Evolutionary conservation across 1,140 invertebrate species (phyloP), one percentile per base, ranked within the genome.

Genomic region (Coboldia fuscipes): DNA sequence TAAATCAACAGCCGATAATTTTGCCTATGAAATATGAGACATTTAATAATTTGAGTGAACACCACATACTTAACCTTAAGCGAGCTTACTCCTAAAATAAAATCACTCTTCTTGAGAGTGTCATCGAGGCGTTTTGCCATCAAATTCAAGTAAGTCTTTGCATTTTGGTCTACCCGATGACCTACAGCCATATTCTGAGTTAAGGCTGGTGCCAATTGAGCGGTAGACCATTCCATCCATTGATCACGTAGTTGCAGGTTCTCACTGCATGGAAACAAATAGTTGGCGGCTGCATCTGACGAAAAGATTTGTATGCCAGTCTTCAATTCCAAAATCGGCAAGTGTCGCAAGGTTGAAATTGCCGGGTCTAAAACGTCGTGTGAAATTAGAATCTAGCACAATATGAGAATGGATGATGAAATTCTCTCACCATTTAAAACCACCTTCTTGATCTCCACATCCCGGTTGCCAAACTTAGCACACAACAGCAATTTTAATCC

Each of bases 191-290:
- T 47, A 4, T 58, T 49, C 27, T 50, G 44, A 8, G 53, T 45
- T 33, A 66, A 46, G 12, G 55, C 55, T 30, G 77, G 75, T 38
- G 70, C 61, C 24, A 83, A 61, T 27, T 68, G 56, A 9, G 66
- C 65, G 27, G 67, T 58, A 39, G 82, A 76, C 75, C 77, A 82
- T 54, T 84, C 78, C 32, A 77, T 51, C 67, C 75, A 75, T 32
- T 33, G 20, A 35, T 52, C 47, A 14, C 48, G 23, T 14, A 23
- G 16, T 12, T 19, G 15, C 5, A 15, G 6, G 23, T 41, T 36
- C 1, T 42, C 45, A 31, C 56, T 42, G 10, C 60, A 49, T 37
- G 54, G 54, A n/a, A 61, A 42, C 22, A 73, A 41, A 45, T 63
- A 66, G 33, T 61, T 60, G 27, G 67, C 47, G 12, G 62, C 61